phyloP scores from a whole-genome alignment of 2,113 vertebrate genomes.

The Psilopsiagon aurifrons region DNA sequence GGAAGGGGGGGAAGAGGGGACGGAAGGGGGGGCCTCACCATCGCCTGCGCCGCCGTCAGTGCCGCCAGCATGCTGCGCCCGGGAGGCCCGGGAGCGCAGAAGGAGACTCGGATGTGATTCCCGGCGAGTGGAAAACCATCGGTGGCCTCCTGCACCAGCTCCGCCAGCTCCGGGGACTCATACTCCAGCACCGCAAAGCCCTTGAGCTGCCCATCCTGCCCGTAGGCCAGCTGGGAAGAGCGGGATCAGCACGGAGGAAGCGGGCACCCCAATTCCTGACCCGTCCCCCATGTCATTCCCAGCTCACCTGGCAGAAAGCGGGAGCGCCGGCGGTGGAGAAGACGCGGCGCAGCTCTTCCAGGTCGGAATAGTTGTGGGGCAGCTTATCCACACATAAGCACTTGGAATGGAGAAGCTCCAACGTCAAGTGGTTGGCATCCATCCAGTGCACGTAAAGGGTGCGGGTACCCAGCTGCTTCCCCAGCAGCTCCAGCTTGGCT shows the following conservation, averaged over 20 bases:
- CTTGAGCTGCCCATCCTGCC: conserved; percentile 89
- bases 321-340: neutral
- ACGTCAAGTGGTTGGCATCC: neutral
- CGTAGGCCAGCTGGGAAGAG: conserved; percentile 83
- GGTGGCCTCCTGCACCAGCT: conserved; percentile 77
- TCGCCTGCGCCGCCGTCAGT: conserved; percentile 91
- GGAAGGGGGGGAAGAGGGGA: no score
- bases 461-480: neutral
- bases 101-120: conserved; percentile 84
- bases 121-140: conserved; percentile 81
- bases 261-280: no score
- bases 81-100: conserved; percentile 91
- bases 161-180: conserved; percentile 80
- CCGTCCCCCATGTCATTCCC: neutral
- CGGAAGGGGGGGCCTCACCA: conserved; percentile 68
- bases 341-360: neutral
- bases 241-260: no score
- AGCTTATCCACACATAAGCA: neutral
- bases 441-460: neutral
- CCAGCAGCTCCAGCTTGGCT: neutral
- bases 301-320: neutral
- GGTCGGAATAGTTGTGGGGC: neutral
- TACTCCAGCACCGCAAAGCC: conserved; percentile 90
- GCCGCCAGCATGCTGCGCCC: conserved; percentile 93
- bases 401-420: neutral